Evolutionary conservation across 2,113 vertebrate genomes (phyloP).

Genomic region (Rana temporaria): DNA sequence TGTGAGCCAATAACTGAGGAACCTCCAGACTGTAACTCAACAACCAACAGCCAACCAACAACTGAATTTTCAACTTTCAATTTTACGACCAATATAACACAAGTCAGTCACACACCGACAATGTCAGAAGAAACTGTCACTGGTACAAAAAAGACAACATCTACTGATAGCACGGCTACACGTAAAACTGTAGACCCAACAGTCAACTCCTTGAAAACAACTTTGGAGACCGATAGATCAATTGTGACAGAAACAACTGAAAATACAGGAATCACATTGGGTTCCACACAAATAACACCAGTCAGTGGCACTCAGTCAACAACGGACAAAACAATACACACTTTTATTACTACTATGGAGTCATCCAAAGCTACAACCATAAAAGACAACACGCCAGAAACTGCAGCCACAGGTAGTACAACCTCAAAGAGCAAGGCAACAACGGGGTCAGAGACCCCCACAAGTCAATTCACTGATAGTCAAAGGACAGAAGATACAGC

Average conservation of each 20-base stretch:
- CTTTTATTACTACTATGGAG: no score
- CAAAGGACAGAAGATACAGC: background rate
- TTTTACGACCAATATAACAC: no score
- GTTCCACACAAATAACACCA: no score
- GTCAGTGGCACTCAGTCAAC: no score
- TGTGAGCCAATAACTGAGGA: slow-evolving; percentile 10
- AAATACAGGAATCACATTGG: no score
- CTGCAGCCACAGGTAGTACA: background rate
- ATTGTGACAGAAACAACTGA: no score
- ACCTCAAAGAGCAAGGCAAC: background rate
- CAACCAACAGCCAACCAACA: background rate
- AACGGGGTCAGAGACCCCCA: no score
- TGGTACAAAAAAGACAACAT: background rate
- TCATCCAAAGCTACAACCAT: no score
- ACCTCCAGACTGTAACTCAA: background rate
- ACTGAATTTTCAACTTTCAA: background rate
- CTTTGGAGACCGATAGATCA: background rate
- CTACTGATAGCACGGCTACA: background rate
- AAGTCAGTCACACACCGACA: background rate
- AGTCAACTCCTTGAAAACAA: background rate
- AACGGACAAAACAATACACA: no score
- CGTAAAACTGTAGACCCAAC: background rate
- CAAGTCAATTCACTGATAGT: background rate
- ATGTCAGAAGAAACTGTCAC: background rate
- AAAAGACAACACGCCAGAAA: background rate